A percentile compares a stretch with the other conserved stretches of the same genome.
Evolutionary conservation across 2,888 invertebrate genomes (phyloP).

Genomic region (Labia minor): DNA sequence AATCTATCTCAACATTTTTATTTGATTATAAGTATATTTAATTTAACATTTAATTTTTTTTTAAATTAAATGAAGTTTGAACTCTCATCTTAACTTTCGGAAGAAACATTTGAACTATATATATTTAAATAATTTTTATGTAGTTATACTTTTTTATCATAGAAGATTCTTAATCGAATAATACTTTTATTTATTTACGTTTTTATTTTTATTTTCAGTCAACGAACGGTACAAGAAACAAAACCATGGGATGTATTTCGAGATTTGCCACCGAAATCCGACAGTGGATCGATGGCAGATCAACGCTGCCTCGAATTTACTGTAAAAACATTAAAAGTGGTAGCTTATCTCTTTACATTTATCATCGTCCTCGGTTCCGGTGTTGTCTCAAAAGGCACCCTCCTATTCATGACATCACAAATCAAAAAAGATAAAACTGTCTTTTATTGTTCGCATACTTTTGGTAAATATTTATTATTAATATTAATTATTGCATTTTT

Average conservation of each 20-base stretch:
- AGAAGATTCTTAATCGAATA: too few relatives aligned
- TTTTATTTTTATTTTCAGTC: conserved; percentile 33
- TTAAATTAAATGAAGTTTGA: too few relatives aligned
- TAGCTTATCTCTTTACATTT: conserved; percentile 60
- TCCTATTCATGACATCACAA: conserved; percentile 64
- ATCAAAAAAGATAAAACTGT: conserved; percentile 45
- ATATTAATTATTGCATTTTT: too few relatives aligned
- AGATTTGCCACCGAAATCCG: conserved; percentile 54
- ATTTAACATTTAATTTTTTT: too few relatives aligned
- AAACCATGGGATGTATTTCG: conserved; percentile 72
- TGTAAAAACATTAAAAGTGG: conserved; percentile 52
- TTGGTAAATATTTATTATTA: conserved; percentile 37
- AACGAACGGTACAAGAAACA: conserved; percentile 38
- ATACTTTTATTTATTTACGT: too few relatives aligned
- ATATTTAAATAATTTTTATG: too few relatives aligned
- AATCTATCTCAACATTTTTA: too few relatives aligned
- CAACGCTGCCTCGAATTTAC: conserved; percentile 48
- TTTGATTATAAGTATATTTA: too few relatives aligned
- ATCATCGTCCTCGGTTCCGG: conserved; percentile 52
- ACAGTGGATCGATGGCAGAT: conserved; percentile 54
- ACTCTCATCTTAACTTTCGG: too few relatives aligned
- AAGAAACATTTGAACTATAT: too few relatives aligned
- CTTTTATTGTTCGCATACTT: conserved; percentile 47
- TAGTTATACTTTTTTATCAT: too few relatives aligned
- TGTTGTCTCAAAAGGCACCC: conserved; percentile 59